Conservation (phyloP, 2,113 vertebrate species). For the Barbus barbus region DNA sequence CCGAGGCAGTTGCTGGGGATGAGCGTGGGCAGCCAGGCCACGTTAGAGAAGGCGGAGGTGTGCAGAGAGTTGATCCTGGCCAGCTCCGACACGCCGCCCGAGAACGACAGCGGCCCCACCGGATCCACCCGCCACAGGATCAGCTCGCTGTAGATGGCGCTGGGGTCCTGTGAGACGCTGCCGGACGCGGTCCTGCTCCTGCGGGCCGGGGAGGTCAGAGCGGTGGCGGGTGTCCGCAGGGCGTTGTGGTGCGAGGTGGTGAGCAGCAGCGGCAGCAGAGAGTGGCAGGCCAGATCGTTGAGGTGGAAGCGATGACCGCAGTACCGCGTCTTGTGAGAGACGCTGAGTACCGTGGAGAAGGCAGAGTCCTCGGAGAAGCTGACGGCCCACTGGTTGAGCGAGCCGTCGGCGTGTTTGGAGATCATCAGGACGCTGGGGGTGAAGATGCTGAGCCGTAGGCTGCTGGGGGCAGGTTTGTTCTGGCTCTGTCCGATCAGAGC, state of each 20-base stretch:
- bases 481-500: conserved; percentile 72
- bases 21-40: conserved; percentile 94
- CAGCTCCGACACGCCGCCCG: conserved; percentile 95
- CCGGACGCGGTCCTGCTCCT: conserved; percentile 68
- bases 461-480: conserved; percentile 78
- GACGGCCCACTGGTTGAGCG: conserved; percentile 96
- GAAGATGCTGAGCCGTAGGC: conserved; percentile 93
- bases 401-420: conserved; percentile 95
- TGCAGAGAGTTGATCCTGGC: conserved; percentile 97
- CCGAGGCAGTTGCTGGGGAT: conserved; percentile 96
- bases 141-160: conserved; percentile 93
- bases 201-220: conserved; percentile 57
- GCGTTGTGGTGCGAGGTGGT: conserved; percentile 98
- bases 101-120: conserved; percentile 94
- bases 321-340: conserved; percentile 95
- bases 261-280: conserved; percentile 90
- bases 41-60: conserved; percentile 93
- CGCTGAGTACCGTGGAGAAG: conserved; percentile 95
- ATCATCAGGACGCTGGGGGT: conserved; percentile 98
- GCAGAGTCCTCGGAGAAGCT: conserved; percentile 96
- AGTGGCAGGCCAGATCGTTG: conserved; percentile 96
- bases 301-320: conserved; percentile 99
- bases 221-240: conserved; percentile 79
- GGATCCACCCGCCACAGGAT: conserved; percentile 98
- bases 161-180: conserved; percentile 83